Percentiles rank a stretch among this genome's conserved stretches.
Conservation (phyloP, 2,113 vertebrate genomes). For the Chloroceryle aenea region DNA sequence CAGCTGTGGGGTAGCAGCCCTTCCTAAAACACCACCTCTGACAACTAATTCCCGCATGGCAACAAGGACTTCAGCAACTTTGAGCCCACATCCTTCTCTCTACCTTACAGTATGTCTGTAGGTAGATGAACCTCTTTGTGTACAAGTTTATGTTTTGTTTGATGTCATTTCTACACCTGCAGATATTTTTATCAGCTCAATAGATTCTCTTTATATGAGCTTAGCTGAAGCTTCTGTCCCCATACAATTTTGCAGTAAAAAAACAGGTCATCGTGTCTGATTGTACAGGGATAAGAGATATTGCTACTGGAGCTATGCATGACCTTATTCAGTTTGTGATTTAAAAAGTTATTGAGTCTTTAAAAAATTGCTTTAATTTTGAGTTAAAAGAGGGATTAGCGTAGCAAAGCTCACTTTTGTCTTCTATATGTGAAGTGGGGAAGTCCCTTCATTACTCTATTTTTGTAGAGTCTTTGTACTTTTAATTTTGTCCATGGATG, state of each 20-base stretch:
- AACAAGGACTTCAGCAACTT: background rate
- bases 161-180: background rate
- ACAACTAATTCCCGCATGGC: background rate
- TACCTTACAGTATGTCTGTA: background rate
- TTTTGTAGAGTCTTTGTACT: background rate
- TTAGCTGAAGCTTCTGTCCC: background rate
- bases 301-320: background rate
- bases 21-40: background rate
- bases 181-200: background rate
- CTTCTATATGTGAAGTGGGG: background rate
- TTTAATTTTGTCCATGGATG: background rate
- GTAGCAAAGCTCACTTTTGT: background rate
- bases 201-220: background rate
- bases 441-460: background rate
- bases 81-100: background rate
- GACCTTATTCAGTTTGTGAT: background rate
- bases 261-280: background rate
- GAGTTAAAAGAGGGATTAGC: background rate
- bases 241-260: background rate
- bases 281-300: background rate
- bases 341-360: background rate
- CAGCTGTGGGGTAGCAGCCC: background rate
- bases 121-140: background rate
- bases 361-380: background rate
- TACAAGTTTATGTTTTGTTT: background rate